phyloP scores from a whole-genome alignment of 1,140 invertebrate species.

The Drosophila hydei region DNA sequence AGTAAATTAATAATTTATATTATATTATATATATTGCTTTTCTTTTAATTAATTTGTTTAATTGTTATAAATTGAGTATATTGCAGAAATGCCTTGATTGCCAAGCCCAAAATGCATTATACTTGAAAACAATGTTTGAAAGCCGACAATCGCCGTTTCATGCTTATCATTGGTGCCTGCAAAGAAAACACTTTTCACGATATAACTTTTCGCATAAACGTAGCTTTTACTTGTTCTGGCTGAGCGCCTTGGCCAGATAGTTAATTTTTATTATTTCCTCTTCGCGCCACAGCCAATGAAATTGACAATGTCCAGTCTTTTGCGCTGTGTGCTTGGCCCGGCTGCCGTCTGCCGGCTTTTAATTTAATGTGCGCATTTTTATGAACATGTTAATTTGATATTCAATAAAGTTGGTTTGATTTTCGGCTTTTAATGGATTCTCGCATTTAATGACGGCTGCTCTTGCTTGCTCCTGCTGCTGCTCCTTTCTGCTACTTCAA shows the following conservation, averaged over 20 bases:
- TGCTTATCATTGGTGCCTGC: conserved; percentile 8
- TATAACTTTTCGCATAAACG: conserved; percentile 52
- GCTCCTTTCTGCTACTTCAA: neutral
- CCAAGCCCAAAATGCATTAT: too few relatives aligned
- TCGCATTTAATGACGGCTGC: conserved; percentile 70
- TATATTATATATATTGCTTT: too few relatives aligned
- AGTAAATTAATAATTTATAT: too few relatives aligned
- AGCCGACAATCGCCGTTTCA: neutral
- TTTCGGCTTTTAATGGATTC: conserved; percentile 81
- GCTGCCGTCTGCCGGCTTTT: conserved; percentile 48
- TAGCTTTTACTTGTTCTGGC: conserved; percentile 29
- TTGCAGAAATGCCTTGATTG: too few relatives aligned
- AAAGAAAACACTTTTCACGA: conserved; percentile 26
- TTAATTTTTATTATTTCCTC: conserved; percentile 60
- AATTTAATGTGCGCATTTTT: conserved; percentile 81
- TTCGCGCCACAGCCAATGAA: conserved; percentile 53
- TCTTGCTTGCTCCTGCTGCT: neutral
- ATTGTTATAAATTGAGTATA: too few relatives aligned
- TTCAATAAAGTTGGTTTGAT: conserved; percentile 83
- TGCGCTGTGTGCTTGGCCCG: conserved; percentile 6
- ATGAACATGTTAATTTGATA: conserved; percentile 83
- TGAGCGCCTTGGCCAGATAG: conserved; percentile 50
- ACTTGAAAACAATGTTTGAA: neutral
- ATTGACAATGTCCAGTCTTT: conserved; percentile 55
- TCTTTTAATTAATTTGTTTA: too few relatives aligned